These are phyloP conservation scores for Stichodactyla helianthus DNA, from an alignment of 64 coral and sea anemone genomes.

Conservation along the genomic window DNA sequence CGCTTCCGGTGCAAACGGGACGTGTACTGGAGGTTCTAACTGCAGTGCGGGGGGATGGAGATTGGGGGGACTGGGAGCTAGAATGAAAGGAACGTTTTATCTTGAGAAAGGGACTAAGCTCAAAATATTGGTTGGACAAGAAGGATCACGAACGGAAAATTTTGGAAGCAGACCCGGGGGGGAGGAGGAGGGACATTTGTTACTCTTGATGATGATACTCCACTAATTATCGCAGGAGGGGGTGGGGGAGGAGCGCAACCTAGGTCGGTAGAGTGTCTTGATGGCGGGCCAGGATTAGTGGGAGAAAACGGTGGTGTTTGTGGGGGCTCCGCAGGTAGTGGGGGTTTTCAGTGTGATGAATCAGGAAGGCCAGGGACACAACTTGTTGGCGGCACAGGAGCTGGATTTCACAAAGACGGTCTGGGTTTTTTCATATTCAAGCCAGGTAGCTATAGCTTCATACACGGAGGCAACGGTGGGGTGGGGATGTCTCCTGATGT, in stretches of 20 bases:
- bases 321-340: conserved; percentile 34
- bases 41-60: not conserved
- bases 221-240: conserved; percentile 69
- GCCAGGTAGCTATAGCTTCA: not conserved
- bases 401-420: conserved; percentile 43
- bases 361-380: not conserved
- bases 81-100: conserved; percentile 29
- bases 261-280: not conserved
- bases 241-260: conserved; percentile 45
- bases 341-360: conserved; percentile 16
- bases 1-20: conserved; percentile 29
- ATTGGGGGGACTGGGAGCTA: conserved; percentile 33
- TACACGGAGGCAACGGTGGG: conserved; percentile 25
- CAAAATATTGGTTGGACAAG: conserved; percentile 59
- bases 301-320: conserved; percentile 19
- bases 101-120: conserved; percentile 17
- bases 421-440: not conserved
- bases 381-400: conserved; percentile 11
- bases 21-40: not conserved
- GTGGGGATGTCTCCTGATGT: not conserved
- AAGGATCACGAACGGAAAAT: not conserved
- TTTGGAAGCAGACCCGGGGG: conserved; percentile 15
- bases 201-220: not conserved
- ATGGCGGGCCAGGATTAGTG: conserved; percentile 62
- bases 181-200: conserved; percentile 58